Base-by-base conservation (phyloP, 2,113 vertebrate species). In the Brachypodius melanocephalos region DNA sequence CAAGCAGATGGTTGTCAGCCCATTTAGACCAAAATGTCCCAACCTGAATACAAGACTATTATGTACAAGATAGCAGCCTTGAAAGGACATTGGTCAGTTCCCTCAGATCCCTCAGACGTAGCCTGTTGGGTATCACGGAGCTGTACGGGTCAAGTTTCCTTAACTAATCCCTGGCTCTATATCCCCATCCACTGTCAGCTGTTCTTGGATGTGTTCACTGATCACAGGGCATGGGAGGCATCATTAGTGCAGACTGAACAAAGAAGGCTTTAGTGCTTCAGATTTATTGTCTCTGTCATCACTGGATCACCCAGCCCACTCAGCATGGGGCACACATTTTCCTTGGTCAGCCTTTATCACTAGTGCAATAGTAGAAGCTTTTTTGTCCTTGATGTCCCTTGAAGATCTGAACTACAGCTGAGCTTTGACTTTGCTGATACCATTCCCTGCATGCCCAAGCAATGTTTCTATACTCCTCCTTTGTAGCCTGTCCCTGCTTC, bases 61-160 rank as follows among this genome's bases (percentile, higher is more conserved):
- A 75, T 1, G 4, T 28, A 25, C 28, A 40, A 75, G 38, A 72
- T 5, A 45, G 12, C 5, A 11, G 34, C 29, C 54, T 59, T n/a
- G 54, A 63, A 77, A 49, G 14, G 54, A 77, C 32, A 68, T 20
- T 9, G 49, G 40, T 32, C 80, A 74, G 14, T 17, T 55, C 71
- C 40, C 58, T 58, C 63, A 62, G 61, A n/a, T 74, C 34, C 43
- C 25, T 51, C 69, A 62, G 34, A 49, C 36, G 40, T 29, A 78
- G 55, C 29, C 51, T 74, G 19, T 4, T 78, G 29, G 55, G 18
- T 68, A 73, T 28, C 34, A 54, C 4, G 20, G 12, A 36, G 29
- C 3, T 54, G 28, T 8, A 81, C 0, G 0, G 18, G 16, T 68
- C 7, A 3, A 38, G 24, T 59, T 87, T 72, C 59, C 68, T 63